A percentile compares a stretch with the other conserved stretches of the same genome.
Conservation (phyloP, 2,113 vertebrate species). For the Ranitomeya imitator region DNA sequence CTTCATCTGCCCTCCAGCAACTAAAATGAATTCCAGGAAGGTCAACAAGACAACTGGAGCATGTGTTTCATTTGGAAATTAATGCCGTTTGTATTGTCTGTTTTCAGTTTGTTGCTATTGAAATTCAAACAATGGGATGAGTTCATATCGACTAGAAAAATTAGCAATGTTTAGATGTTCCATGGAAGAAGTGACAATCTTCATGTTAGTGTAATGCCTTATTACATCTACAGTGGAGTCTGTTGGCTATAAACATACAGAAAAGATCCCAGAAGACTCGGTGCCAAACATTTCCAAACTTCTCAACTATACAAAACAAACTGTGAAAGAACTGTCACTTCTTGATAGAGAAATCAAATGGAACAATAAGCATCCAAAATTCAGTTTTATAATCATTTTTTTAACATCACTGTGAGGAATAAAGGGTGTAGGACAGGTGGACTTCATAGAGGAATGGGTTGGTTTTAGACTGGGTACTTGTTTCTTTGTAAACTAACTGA, state of each 20-base stretch:
- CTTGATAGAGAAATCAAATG: neutral
- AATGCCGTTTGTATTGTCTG: constrained; percentile 36
- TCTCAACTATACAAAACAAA: constrained; percentile 16
- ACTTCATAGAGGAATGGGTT: neutral
- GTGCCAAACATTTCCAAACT: constrained; percentile 13
- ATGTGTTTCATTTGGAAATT: constrained; percentile 40
- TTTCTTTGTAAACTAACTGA: neutral
- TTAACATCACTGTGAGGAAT: neutral
- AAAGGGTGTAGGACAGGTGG: neutral
- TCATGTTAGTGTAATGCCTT: constrained; percentile 25
- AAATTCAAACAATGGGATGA: constrained; percentile 35
- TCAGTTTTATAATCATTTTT: neutral
- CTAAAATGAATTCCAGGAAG: constrained; percentile 42
- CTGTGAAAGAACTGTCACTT: neutral
- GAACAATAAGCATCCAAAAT: neutral
- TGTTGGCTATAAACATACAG: neutral
- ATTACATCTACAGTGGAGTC: constrained; percentile 6
- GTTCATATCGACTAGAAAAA: constrained; percentile 44
- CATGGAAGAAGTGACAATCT: constrained; percentile 43
- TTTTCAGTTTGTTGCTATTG: constrained; percentile 47
- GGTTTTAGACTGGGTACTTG: neutral
- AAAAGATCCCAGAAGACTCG: neutral
- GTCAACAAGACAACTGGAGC: constrained; percentile 23
- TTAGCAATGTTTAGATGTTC: constrained; percentile 35
- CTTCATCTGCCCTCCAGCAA: constrained; percentile 40